Percentiles rank a stretch among this genome's conserved stretches.
phyloP scores from a whole-genome alignment of 1,140 invertebrate species.

The Trachymyrmex cornetzi region DNA sequence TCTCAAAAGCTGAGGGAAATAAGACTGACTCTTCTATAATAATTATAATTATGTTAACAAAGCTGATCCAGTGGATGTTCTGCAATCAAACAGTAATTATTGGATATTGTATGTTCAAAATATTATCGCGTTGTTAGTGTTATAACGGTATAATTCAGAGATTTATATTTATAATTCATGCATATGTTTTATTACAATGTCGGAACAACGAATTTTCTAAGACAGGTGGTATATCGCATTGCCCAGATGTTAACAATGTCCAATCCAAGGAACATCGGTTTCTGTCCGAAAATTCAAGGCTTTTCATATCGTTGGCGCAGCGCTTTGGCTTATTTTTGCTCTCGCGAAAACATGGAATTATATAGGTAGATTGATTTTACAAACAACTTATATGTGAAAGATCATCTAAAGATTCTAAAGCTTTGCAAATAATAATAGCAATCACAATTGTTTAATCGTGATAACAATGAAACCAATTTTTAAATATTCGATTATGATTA shows the following conservation, averaged over 20 bases:
- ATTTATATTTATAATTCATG: not conserved
- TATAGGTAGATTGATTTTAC: slow-evolving; percentile 26
- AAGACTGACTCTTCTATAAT: not conserved
- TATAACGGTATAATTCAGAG: not conserved
- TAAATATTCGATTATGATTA: not conserved
- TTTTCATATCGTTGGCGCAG: slow-evolving; percentile 12
- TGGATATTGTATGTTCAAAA: not conserved
- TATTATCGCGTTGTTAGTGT: not conserved
- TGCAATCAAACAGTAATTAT: slow-evolving; percentile 13
- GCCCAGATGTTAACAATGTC: slow-evolving; percentile 22
- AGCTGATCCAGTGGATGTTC: not conserved
- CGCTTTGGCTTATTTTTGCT: slow-evolving; percentile 22
- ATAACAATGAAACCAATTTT: not conserved
- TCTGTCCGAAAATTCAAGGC: slow-evolving; percentile 24
- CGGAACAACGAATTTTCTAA: not conserved
- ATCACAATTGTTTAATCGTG: not conserved
- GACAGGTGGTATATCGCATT: slow-evolving; percentile 18
- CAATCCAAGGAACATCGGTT: slow-evolving; percentile 2
- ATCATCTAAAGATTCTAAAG: not conserved
- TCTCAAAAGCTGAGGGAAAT: not conserved
- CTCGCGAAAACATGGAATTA: not conserved
- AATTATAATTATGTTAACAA: slow-evolving; percentile 15
- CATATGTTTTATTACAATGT: not conserved
- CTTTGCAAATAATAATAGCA: slow-evolving; percentile 17
- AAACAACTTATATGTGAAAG: not conserved